A percentile compares a stretch with the other conserved stretches of the same genome.
These are phyloP conservation scores for Xiphias gladius DNA, from an alignment of 2,113 vertebrate genomes.

Conservation along the genomic window DNA sequence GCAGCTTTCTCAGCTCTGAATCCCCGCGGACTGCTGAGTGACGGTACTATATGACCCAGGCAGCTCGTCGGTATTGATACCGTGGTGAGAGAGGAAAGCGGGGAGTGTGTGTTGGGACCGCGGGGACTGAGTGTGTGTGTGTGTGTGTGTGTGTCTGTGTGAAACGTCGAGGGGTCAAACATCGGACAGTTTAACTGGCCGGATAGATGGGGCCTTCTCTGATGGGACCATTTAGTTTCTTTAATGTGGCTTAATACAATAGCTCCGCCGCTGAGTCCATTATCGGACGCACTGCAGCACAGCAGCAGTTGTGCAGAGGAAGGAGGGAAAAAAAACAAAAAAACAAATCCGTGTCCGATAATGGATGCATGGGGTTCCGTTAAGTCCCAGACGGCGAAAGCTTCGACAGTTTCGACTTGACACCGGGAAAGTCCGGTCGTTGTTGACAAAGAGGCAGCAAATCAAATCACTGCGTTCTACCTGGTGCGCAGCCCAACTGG, in stretches of 20 bases:
- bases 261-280: background rate
- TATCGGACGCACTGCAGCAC: background rate
- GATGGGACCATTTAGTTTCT: background rate
- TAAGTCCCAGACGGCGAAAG: no score
- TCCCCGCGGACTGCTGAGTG: background rate
- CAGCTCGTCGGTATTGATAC: background rate
- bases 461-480: slow-evolving; percentile 62
- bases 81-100: background rate
- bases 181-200: background rate
- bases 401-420: slow-evolving; percentile 24
- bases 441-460: slow-evolving; percentile 36
- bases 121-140: background rate
- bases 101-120: background rate
- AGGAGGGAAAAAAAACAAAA: background rate
- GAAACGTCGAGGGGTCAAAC: background rate
- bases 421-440: slow-evolving; percentile 34
- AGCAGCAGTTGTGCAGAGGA: background rate
- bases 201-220: background rate
- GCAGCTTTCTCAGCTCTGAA: background rate
- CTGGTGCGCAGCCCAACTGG: slow-evolving; percentile 49
- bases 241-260: background rate
- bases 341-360: background rate
- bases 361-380: slow-evolving; percentile 4
- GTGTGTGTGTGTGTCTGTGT: background rate
- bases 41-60: background rate